These are phyloP conservation scores for Zaprionus kolodkinae DNA, from an alignment of 1,140 invertebrate genomes.

Conservation along the genomic window DNA sequence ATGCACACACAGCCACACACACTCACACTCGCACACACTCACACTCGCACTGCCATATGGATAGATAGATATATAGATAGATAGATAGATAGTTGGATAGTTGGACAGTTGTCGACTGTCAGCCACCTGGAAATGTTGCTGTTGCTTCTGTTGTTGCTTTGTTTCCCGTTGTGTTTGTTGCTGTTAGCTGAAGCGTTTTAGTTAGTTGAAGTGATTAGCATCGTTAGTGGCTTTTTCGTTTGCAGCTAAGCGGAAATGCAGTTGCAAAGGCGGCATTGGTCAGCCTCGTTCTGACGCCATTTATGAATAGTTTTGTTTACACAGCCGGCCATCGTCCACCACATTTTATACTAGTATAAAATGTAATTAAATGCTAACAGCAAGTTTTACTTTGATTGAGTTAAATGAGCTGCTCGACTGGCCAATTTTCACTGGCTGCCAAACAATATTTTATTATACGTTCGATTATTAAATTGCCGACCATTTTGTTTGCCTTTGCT, in stretches of 20 bases:
- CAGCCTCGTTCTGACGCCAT: slow-evolving; percentile 37
- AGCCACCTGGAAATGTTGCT: slow-evolving; percentile 70
- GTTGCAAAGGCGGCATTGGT: slow-evolving; percentile 66
- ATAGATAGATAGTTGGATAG: slow-evolving; percentile 32
- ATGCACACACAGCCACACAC: slow-evolving; percentile 52
- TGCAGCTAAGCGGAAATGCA: slow-evolving; percentile 71
- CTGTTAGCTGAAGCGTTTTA: slow-evolving; percentile 71
- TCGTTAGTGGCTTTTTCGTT: slow-evolving; percentile 79
- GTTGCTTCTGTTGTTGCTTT: slow-evolving; percentile 38
- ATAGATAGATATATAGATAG: slow-evolving; percentile 12
- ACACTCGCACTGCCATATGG: background rate
- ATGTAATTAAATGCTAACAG: slow-evolving; percentile 51
- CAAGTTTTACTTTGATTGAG: slow-evolving; percentile 49
- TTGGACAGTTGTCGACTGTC: slow-evolving; percentile 67
- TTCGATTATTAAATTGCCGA: slow-evolving; percentile 32
- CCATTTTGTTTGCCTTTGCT: slow-evolving; percentile 26
- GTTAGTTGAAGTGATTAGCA: slow-evolving; percentile 80
- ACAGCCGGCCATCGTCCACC: background rate
- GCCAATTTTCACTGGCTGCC: slow-evolving; percentile 5
- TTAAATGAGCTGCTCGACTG: slow-evolving; percentile 36
- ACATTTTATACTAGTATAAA: slow-evolving; percentile 38
- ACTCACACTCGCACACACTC: slow-evolving; percentile 12
- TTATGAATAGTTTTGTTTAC: slow-evolving; percentile 50
- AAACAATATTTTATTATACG: slow-evolving; percentile 27
- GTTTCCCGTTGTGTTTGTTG: slow-evolving; percentile 47